Percentiles rank a stretch among this genome's conserved stretches.
Conservation (phyloP, 2,113 vertebrate genomes). For the Conger conger region DNA sequence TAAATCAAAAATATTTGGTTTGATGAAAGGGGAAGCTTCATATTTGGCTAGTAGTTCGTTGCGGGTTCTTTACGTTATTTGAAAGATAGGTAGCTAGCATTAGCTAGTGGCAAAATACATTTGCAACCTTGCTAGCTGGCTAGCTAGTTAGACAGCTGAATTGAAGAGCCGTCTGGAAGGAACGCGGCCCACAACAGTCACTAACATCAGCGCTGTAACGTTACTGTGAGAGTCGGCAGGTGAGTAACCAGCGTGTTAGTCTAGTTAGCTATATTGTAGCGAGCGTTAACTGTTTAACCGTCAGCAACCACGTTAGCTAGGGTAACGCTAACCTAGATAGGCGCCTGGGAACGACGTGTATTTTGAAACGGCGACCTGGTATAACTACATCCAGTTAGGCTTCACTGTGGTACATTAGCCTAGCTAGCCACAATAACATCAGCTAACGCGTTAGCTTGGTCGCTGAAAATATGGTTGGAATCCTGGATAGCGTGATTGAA, state of each 20-base stretch:
- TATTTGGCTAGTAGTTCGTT: background rate
- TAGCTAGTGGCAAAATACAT: background rate
- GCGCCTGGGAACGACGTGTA: background rate
- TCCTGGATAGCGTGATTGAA: background rate
- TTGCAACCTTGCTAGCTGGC: background rate
- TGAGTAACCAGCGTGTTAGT: constrained; percentile 29
- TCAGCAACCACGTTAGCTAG: background rate
- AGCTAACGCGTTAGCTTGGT: background rate
- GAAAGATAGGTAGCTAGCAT: background rate
- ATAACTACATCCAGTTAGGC: background rate
- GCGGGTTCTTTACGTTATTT: background rate
- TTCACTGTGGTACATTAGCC: background rate
- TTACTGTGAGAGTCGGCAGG: constrained; percentile 32
- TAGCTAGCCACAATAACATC: background rate
- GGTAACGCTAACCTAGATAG: background rate
- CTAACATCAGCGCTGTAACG: background rate
- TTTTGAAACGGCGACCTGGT: background rate
- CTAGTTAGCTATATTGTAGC: background rate
- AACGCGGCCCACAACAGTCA: constrained; percentile 18
- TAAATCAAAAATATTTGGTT: background rate
- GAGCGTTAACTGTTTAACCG: background rate
- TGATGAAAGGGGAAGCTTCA: background rate
- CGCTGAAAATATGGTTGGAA: background rate
- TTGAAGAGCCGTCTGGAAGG: background rate
- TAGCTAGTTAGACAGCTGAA: background rate